phyloP scores from a whole-genome alignment of 2,888 invertebrate genomes.

The Amiota minor region DNA sequence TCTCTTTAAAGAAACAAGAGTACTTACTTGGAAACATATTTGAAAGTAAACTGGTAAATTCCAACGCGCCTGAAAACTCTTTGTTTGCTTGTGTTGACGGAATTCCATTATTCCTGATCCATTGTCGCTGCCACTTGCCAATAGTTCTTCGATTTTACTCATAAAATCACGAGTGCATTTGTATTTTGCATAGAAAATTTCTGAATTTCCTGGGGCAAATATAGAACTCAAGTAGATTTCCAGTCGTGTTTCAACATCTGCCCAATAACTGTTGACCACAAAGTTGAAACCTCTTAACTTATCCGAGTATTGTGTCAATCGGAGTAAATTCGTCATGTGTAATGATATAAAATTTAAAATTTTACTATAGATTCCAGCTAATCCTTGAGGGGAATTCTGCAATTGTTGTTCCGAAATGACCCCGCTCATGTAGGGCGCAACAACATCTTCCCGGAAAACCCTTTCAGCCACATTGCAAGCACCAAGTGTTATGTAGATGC shows the following conservation, averaged over 20 bases:
- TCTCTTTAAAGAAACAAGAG: not conserved
- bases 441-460: conserved; percentile 76
- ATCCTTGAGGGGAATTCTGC: conserved; percentile 70
- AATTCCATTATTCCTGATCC: conserved; percentile 76
- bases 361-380: conserved; percentile 80
- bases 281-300: conserved; percentile 81
- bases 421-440: conserved; percentile 74
- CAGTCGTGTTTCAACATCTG: conserved; percentile 86
- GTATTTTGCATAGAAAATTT: conserved; percentile 88
- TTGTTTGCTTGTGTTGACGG: conserved; percentile 81
- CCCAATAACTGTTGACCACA: conserved; percentile 90
- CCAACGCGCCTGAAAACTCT: conserved; percentile 88
- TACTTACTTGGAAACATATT: conserved; percentile 81
- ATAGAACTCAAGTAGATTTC: conserved; percentile 87
- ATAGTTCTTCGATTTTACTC: conserved; percentile 79
- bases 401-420: conserved; percentile 77
- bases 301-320: conserved; percentile 74
- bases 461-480: conserved; percentile 79
- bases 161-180: conserved; percentile 85
- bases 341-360: conserved; percentile 82
- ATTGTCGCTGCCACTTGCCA: conserved; percentile 75
- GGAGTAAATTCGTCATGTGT: conserved; percentile 77
- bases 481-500: conserved; percentile 71
- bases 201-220: conserved; percentile 94
- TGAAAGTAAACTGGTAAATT: conserved; percentile 98